Percentiles rank a stretch among this genome's conserved stretches.
Evolutionary conservation across 2,888 invertebrate species (phyloP).

Genomic region (Limnephilus auricula): DNA sequence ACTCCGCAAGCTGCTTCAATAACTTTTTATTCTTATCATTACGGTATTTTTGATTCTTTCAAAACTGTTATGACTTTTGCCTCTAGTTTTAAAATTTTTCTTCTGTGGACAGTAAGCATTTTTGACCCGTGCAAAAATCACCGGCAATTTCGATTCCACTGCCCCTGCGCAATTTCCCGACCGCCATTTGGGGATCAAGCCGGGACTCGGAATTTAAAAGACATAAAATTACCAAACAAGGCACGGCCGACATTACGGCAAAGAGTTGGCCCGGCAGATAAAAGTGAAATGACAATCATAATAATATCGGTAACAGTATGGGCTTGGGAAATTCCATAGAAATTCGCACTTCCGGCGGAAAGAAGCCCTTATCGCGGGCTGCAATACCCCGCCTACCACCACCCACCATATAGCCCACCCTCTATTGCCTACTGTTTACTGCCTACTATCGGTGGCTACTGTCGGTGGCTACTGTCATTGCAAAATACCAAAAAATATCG

Average conservation of each 20-base stretch:
- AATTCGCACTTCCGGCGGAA: conserved; percentile 52
- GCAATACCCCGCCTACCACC: conserved; percentile 58
- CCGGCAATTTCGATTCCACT: conserved; percentile 39
- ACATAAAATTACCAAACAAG: conserved; percentile 63
- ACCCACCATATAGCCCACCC: too few species aligned
- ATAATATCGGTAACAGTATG: conserved; percentile 65
- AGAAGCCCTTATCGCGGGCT: conserved; percentile 62
- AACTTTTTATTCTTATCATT: background rate
- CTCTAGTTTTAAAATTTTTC: background rate
- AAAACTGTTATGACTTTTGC: background rate
- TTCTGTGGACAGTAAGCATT: background rate
- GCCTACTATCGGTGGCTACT: background rate
- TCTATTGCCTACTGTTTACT: background rate
- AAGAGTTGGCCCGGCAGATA: conserved; percentile 63
- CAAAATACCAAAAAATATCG: background rate
- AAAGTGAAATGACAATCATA: conserved; percentile 66
- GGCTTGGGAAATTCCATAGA: conserved; percentile 29
- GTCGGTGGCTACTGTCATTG: background rate
- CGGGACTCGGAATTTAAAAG: conserved; percentile 51
- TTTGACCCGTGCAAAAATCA: conserved; percentile 28
- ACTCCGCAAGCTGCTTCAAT: background rate
- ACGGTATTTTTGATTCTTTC: background rate
- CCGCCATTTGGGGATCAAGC: conserved; percentile 17
- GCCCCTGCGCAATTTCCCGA: background rate
- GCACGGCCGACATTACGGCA: conserved; percentile 57